Base-by-base conservation (phyloP, 2,797 vertebrate genomes). In the Pteronotus mesoamericanus region DNA sequence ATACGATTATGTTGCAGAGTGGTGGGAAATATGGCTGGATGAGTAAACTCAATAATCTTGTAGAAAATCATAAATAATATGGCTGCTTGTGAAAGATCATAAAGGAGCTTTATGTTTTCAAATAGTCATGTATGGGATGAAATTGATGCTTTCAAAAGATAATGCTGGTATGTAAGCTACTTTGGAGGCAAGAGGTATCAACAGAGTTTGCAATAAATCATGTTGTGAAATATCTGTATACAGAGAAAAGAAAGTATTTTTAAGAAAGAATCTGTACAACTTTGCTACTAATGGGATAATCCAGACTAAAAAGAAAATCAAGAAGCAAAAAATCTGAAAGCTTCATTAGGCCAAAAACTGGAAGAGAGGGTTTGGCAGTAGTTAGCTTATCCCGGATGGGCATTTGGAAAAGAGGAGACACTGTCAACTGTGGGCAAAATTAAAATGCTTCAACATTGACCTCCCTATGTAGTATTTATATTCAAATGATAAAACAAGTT, bases 271-370 rank as follows among this genome's bases (percentile, higher is more conserved):
- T 59, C 16, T 29, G 3, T 48, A 69, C 59, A 39, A 51, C 14
- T 68, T 42, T 87, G 48, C 26, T 92, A 55, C 37, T 84, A 87
- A 90, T 26, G 46, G 59, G 55, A 32, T 80, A 87, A 32, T 87
- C 44, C 22, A 93, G 48, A 86, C n/a, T 7, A 93, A 92, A 93
- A 2, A 75, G 79, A 89, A 89, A 88, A 80, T 88, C 68, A 94
- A 86, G 71, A 85, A 89, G 87, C 37, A 90, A 88, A 90, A 39
- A 2, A 32, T 5, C 29, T 86, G 71, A 57, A 18, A 66, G 66
- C 26, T 84, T 57, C 14, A 46, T 78, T 90, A 86, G 34, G 68
- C 12, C 9, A 55, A 86, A 84, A 88, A 78, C 42, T 42, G 9
- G 26, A 78, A 84, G 72, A 95, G 12, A 48, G 4, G 4, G 12